These are phyloP conservation scores for Gymnothorax javanicus DNA, from an alignment of 2,797 vertebrate genomes.

Conservation along the genomic window DNA sequence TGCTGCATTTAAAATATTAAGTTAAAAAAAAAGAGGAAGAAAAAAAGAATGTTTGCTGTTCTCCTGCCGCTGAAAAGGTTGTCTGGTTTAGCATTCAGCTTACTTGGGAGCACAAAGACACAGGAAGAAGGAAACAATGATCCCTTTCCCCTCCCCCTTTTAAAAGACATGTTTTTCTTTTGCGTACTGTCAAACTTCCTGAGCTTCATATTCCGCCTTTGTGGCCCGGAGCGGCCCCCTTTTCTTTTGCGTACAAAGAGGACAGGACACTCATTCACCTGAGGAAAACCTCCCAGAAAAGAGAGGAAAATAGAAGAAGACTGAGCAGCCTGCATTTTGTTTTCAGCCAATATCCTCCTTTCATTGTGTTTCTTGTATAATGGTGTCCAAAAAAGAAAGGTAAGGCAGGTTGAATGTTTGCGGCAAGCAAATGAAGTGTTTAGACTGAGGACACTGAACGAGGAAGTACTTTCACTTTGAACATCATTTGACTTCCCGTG, in stretches of 20 bases:
- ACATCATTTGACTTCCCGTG: slow-evolving; percentile 39
- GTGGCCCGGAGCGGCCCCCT: slow-evolving; percentile 66
- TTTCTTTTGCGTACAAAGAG: slow-evolving; percentile 66
- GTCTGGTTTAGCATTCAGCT: slow-evolving; percentile 62
- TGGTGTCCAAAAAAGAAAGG: slow-evolving; percentile 50
- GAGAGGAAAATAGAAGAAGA: slow-evolving; percentile 54
- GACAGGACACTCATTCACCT: slow-evolving; percentile 74
- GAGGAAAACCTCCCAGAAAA: slow-evolving; percentile 64
- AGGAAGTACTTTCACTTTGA: slow-evolving; percentile 69
- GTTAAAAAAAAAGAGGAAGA: slow-evolving; percentile 3
- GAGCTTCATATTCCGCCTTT: slow-evolving; percentile 75
- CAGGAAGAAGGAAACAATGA: slow-evolving; percentile 77
- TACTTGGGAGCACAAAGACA: slow-evolving; percentile 64
- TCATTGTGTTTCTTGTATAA: slow-evolving; percentile 25
- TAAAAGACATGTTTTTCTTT: slow-evolving; percentile 68
- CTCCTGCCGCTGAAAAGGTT: slow-evolving; percentile 59
- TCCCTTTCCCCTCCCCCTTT: slow-evolving; percentile 69
- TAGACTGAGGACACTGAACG: slow-evolving; percentile 75
- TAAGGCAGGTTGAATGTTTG: slow-evolving; percentile 73
- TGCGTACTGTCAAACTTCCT: slow-evolving; percentile 74
- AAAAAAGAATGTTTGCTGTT: slow-evolving; percentile 35
- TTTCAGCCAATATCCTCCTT: slow-evolving; percentile 7
- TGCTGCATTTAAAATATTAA: slow-evolving; percentile 21
- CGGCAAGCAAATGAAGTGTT: slow-evolving; percentile 70
- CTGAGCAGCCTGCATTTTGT: slow-evolving; percentile 40